These are phyloP conservation scores for Drosophila monieri DNA, from an alignment of 2,888 invertebrate species.

Conservation along the genomic window DNA sequence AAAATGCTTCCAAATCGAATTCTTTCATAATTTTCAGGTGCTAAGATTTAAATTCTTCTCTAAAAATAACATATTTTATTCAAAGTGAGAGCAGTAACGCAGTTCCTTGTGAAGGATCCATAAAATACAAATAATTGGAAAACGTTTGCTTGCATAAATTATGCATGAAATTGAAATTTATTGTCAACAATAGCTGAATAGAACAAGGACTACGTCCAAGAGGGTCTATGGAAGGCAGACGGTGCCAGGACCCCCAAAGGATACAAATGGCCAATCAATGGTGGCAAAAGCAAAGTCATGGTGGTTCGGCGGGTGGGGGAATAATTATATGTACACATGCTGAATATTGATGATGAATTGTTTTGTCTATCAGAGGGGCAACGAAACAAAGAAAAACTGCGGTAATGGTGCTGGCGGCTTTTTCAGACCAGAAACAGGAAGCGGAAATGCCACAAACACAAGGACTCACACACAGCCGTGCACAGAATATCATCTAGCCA, in stretches of 20 bases:
- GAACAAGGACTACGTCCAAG: background rate
- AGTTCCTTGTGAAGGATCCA: conserved; percentile 4
- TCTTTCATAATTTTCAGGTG: no score
- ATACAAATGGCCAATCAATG: conserved; percentile 45
- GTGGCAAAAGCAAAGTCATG: background rate
- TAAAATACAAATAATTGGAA: conserved; percentile 46
- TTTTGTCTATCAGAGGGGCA: conserved; percentile 23
- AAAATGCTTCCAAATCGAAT: no score
- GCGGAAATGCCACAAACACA: conserved; percentile 38
- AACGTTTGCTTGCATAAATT: conserved; percentile 71
- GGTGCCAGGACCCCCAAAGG: conserved; percentile 4
- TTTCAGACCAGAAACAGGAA: conserved; percentile 47
- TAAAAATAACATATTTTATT: background rate
- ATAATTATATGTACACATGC: conserved; percentile 70
- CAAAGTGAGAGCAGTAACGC: conserved; percentile 11
- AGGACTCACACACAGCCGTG: conserved; percentile 6
- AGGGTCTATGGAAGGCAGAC: background rate
- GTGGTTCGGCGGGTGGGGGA: conserved; percentile 1
- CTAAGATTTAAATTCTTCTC: no score
- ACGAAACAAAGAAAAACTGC: conserved; percentile 31
- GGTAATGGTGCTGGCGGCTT: conserved; percentile 58
- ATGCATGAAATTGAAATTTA: conserved; percentile 65
- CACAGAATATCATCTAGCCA: conserved; percentile 4
- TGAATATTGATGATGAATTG: conserved; percentile 64
- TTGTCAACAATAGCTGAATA: conserved; percentile 27